Evolutionary conservation across 2,113 vertebrate species (phyloP).

Genomic region (Xyliphius kryptos): DNA sequence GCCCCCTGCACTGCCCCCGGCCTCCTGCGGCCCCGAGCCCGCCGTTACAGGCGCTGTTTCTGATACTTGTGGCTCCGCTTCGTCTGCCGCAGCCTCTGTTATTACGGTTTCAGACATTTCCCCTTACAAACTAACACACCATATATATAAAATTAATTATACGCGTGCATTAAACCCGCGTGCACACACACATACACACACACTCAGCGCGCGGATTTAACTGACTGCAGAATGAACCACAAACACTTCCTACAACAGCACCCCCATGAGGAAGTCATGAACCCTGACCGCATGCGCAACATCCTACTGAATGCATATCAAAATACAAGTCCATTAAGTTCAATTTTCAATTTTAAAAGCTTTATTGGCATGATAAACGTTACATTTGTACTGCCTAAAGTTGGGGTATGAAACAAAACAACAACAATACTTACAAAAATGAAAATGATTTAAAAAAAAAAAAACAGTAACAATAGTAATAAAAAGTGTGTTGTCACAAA

Average conservation of each 20-base stretch:
- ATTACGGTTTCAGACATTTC: slow-evolving; percentile 55
- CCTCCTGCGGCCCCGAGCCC: slow-evolving; percentile 51
- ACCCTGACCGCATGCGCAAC: background rate
- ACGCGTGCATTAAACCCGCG: no score
- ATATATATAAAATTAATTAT: background rate
- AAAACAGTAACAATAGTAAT: no score
- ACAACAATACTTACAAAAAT: no score
- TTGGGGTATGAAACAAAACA: no score
- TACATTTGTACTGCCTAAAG: no score
- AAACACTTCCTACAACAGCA: background rate
- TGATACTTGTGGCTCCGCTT: slow-evolving; percentile 3
- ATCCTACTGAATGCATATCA: background rate
- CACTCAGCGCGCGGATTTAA: background rate
- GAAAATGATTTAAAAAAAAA: no score
- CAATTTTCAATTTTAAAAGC: no score
- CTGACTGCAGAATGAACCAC: background rate
- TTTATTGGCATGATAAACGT: no score
- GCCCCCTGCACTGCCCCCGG: slow-evolving; percentile 47
- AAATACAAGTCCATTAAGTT: slow-evolving; percentile 9
- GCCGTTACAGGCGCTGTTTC: no score
- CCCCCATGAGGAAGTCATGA: background rate
- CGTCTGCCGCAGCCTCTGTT: slow-evolving; percentile 35
- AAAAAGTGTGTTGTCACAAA: no score
- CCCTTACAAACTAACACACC: background rate
- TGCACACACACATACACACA: no score